Evolutionary conservation across 2,113 vertebrate genomes (phyloP), one percentile per base, ranked within the genome.

Genomic region (Psophia crepitans): DNA sequence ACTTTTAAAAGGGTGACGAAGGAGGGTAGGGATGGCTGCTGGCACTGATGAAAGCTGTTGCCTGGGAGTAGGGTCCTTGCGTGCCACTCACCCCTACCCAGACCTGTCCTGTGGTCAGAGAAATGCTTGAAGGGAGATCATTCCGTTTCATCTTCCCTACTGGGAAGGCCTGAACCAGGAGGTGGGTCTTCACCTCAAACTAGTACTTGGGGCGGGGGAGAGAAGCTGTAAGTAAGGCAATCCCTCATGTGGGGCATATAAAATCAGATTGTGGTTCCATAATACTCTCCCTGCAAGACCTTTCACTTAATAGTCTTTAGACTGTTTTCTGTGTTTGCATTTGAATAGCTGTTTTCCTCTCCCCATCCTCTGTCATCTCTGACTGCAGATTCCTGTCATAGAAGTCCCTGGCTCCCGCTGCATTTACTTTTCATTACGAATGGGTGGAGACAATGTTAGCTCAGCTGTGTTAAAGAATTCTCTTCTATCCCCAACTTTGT

Each of bases 81-180:
- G 0, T 53, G 23, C 32, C 24, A 13, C 24, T 13, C 53, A 8
- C 13, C 0, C 0, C 14, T 19, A 22, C 32, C 14, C 33, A 2
- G 2, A 15, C 11, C 32, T 16, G 11, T 43, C 61, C 58, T 44
- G 28, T 13, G 14, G 17, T 35, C 1, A 2, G 48, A 90, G n/a
- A 35, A 57, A 3, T 23, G 43, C 33, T 48, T n/a, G 23, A 10
- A 10, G 12, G 35, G 39, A 66, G 18, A 32, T 68, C 16, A 60
- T 19, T 39, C 53, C 39, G 9, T 24, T 61, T 56, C 2, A 1
- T 41, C n/a, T 75, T 56, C 65, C 32, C 66, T 63, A 0, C 22
- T 68, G 32, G 8, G 32, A 81, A 63, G 7, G 8, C 2, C 8
- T 76, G 33, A 66, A 64, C 6, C 12, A 33, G 24, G 24, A 74